Percentiles rank a stretch among this genome's conserved stretches.
Evolutionary conservation across 2,888 invertebrate species (phyloP).

Genomic region (Sinhomidia bicolor): DNA sequence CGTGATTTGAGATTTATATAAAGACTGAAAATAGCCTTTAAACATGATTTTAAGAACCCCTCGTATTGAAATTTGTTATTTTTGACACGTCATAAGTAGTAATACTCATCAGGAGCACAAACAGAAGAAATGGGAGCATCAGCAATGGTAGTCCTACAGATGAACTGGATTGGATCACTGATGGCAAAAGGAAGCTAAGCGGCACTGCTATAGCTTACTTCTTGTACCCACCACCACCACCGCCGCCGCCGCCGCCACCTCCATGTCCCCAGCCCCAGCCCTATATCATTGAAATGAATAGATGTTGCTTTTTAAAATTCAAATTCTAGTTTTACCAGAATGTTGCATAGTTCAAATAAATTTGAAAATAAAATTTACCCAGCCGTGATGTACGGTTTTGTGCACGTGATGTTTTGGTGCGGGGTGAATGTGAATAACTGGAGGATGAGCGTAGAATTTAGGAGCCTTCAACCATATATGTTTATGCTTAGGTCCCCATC

Average conservation of each 20-base stretch:
- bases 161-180: neutral
- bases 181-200: neutral
- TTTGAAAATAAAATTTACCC: no score
- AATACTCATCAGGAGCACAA: conserved; percentile 35
- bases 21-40: conserved; percentile 13
- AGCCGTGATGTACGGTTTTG: conserved; percentile 59
- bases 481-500: conserved; percentile 69
- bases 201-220: neutral
- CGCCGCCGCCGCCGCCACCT: conserved; percentile 66
- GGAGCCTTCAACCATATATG: conserved; percentile 72
- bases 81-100: conserved; percentile 28
- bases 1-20: conserved; percentile 60
- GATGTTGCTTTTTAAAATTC: no score
- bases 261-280: no score
- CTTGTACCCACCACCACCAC: conserved; percentile 58
- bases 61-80: conserved; percentile 25
- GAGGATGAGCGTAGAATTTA: conserved; percentile 61
- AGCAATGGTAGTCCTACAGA: neutral
- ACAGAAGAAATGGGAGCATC: conserved; percentile 35
- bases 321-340: neutral
- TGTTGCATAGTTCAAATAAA: no score
- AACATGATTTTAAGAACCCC: conserved; percentile 40
- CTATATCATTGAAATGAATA: no score
- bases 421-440: conserved; percentile 69
- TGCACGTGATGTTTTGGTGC: conserved; percentile 61